Evolutionary conservation across 2,888 invertebrate species (phyloP), one percentile per base, ranked within the genome.

Genomic region (Tenthredo notha): DNA sequence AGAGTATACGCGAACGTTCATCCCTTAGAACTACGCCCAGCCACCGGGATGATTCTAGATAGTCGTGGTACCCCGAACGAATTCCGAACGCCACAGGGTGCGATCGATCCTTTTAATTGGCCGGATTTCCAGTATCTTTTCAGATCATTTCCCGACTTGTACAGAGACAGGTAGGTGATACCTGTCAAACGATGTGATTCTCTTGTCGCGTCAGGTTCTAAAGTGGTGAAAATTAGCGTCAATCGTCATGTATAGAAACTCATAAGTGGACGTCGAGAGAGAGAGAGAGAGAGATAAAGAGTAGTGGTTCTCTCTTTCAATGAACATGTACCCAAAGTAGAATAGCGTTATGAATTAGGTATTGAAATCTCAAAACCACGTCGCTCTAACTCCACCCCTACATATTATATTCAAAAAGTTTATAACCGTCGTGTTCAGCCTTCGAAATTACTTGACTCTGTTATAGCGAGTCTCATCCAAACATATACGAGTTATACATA

Each of bases 51-150:
- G 77, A 33, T 54, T 50, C 50, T n/a, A 77, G 77, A 54, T 33
- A 77, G 54, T 54, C 50, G 18, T 54, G 54, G 50, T 77, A 50
- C 33, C 54, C 18, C 54, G 33, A 50, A 50, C 50, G n/a, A 77
- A 54, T 74, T 74, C 74, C 74, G n/a, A 74, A 43, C 21, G 43
- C 21, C 74, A 74, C 74, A 12, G 74, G 40, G 74, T 25, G 47
- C 74, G 74, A 74, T 77, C 77, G 77, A 77, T 54, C 54, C n/a
- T 77, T 77, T 77, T 77, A 77, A 77, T 77, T 77, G 54, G 6
- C 25, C n/a, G 54, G 50, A 77, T 77, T 77, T 77, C 77, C 15
- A 9, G 18, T 74, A 43, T 29, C 43, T 74, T 74, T 74, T 74
- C 43, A 1, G 18, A 47, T 3, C 43, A 12, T 12, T 74, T 61